Conservation (phyloP, 2,797 vertebrate genomes). For the Epinephelus malabaricus region DNA sequence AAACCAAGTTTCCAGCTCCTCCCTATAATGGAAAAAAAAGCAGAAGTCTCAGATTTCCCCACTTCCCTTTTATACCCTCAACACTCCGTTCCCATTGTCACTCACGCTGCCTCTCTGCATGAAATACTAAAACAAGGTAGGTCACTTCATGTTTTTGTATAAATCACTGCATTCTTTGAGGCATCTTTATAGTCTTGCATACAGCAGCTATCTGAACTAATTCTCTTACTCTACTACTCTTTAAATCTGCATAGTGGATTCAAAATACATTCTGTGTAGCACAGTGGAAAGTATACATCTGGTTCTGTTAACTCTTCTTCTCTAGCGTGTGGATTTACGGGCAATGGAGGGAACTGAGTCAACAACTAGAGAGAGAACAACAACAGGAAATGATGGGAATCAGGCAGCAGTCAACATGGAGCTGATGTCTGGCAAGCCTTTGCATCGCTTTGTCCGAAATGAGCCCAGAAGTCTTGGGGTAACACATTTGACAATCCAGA, state of each 20-base stretch:
- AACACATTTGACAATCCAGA: slow-evolving; percentile 28
- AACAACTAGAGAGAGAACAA: slow-evolving; percentile 22
- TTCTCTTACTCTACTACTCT: background rate
- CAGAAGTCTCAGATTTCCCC: slow-evolving; percentile 51
- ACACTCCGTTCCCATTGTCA: slow-evolving; percentile 31
- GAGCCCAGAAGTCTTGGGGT: slow-evolving; percentile 77
- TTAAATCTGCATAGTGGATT: background rate
- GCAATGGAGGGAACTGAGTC: slow-evolving; percentile 60
- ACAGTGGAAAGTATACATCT: background rate
- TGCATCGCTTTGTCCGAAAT: slow-evolving; percentile 74
- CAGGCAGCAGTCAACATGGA: background rate
- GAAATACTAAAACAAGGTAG: slow-evolving; percentile 43
- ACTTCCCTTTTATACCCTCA: slow-evolving; percentile 61
- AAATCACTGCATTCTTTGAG: background rate
- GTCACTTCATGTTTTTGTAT: slow-evolving; percentile 14
- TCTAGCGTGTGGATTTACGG: background rate
- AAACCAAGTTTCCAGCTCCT: slow-evolving; percentile 38
- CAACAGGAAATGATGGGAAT: slow-evolving; percentile 6
- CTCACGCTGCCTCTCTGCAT: slow-evolving; percentile 11
- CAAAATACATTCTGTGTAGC: too few relatives aligned
- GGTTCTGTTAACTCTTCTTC: slow-evolving; percentile 13
- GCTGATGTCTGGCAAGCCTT: slow-evolving; percentile 67
- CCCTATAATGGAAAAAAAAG: slow-evolving; percentile 42
- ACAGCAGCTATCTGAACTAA: background rate
- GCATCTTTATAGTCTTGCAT: background rate